phyloP scores from a whole-genome alignment of 2,797 vertebrate genomes.

The Lepus townsendii region DNA sequence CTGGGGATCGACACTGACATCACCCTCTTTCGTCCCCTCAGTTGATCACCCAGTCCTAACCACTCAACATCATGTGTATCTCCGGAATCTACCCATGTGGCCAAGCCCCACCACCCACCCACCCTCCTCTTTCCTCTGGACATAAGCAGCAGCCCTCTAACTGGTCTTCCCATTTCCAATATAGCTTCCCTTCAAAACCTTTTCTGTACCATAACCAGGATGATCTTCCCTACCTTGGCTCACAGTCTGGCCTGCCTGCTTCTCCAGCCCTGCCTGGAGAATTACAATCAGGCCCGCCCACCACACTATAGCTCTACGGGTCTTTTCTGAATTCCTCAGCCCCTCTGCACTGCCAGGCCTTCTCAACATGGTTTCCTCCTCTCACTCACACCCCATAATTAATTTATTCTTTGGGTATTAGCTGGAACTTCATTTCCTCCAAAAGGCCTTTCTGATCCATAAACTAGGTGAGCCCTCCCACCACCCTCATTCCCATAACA shows the following conservation, averaged over 20 bases:
- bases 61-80: not conserved
- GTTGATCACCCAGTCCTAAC: not conserved
- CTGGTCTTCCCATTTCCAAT: not conserved
- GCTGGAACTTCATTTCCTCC: conserved; percentile 14
- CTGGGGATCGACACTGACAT: not conserved
- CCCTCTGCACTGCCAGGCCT: not conserved
- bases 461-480: not conserved
- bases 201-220: not conserved
- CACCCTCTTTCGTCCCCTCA: not conserved
- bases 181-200: not conserved
- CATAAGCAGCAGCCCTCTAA: not conserved
- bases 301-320: accelerated
- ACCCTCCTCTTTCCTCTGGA: not conserved
- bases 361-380: not conserved
- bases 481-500: not conserved
- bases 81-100: not conserved
- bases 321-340: not conserved
- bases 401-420: not conserved
- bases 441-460: not conserved
- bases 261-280: not conserved
- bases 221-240: not conserved
- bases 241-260: not conserved
- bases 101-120: not conserved
- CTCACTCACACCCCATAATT: not conserved
- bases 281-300: not conserved